A percentile compares a stretch with the other conserved stretches of the same genome.
Conservation (phyloP, 2,113 vertebrate genomes). For the Triplophysa siluroides region DNA sequence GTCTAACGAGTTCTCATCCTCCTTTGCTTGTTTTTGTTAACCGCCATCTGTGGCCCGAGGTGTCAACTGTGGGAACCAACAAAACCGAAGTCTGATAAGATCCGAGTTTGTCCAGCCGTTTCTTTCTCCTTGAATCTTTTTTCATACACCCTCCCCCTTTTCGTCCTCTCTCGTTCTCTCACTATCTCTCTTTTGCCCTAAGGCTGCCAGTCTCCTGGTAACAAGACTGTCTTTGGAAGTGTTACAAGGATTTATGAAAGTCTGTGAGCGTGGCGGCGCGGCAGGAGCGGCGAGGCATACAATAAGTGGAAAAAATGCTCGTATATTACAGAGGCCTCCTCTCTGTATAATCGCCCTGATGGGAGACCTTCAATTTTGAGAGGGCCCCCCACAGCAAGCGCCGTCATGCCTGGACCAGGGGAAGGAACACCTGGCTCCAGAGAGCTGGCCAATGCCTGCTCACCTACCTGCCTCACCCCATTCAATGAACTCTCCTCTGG, state of each 20-base stretch:
- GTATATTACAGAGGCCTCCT: slow-evolving; percentile 75
- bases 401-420: slow-evolving; percentile 73
- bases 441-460: slow-evolving; percentile 63
- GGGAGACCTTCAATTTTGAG: slow-evolving; percentile 78
- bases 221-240: slow-evolving; percentile 68
- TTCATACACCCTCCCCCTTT: slow-evolving; percentile 30
- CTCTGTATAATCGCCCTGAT: slow-evolving; percentile 70
- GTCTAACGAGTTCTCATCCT: slow-evolving; percentile 30
- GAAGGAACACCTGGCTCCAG: slow-evolving; percentile 75
- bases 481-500: slow-evolving; percentile 29
- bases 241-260: slow-evolving; percentile 72
- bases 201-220: slow-evolving; percentile 60
- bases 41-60: slow-evolving; percentile 50
- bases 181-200: slow-evolving; percentile 21
- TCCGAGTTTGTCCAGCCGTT: slow-evolving; percentile 58
- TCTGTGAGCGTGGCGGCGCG: slow-evolving; percentile 42
- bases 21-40: slow-evolving; percentile 64
- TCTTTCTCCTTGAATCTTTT: slow-evolving; percentile 54
- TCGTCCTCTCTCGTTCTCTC: slow-evolving; percentile 19
- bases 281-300: slow-evolving; percentile 51
- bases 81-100: slow-evolving; percentile 63
- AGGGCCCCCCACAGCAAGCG: slow-evolving; percentile 74
- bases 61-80: slow-evolving; percentile 69
- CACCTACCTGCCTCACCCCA: slow-evolving; percentile 58
- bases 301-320: slow-evolving; percentile 68